A percentile compares a stretch with the other conserved stretches of the same genome.
These are phyloP conservation scores for Oikopleura vanhoeffeni DNA, from an alignment of 23 tunicate species.

Conservation along the genomic window DNA sequence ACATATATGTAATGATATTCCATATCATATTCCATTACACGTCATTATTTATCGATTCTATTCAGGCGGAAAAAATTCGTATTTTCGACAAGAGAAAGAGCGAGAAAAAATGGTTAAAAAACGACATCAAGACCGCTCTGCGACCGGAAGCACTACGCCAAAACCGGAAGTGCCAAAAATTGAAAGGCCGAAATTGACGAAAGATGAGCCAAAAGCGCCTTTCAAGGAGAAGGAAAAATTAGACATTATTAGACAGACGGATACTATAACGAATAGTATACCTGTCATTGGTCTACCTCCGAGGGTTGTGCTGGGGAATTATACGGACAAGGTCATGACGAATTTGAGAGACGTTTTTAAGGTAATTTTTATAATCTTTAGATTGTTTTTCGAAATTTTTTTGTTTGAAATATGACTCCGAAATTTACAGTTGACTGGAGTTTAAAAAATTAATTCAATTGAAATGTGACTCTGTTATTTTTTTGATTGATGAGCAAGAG, in stretches of 20 bases:
- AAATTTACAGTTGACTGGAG: no score
- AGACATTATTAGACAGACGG: background rate
- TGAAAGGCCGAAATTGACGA: background rate
- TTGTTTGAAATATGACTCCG: no score
- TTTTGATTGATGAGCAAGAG: no score
- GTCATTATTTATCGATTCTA: background rate
- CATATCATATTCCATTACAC: background rate
- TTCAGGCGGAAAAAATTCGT: background rate
- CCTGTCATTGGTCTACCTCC: constrained; percentile 2
- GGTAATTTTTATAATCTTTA: background rate
- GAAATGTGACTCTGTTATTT: no score
- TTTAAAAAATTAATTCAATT: no score
- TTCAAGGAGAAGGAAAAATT: background rate
- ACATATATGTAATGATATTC: no score
- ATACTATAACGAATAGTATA: background rate
- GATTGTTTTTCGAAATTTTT: background rate
- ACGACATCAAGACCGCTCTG: background rate
- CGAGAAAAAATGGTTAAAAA: background rate
- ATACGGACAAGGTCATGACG: background rate
- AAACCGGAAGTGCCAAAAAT: background rate
- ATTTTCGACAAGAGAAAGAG: constrained; percentile 8
- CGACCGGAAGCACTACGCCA: background rate
- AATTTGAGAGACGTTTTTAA: background rate
- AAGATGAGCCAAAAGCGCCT: background rate
- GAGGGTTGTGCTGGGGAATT: background rate